Evolutionary conservation across 2,797 vertebrate genomes (phyloP).

Genomic region (Siniperca scherzeri): DNA sequence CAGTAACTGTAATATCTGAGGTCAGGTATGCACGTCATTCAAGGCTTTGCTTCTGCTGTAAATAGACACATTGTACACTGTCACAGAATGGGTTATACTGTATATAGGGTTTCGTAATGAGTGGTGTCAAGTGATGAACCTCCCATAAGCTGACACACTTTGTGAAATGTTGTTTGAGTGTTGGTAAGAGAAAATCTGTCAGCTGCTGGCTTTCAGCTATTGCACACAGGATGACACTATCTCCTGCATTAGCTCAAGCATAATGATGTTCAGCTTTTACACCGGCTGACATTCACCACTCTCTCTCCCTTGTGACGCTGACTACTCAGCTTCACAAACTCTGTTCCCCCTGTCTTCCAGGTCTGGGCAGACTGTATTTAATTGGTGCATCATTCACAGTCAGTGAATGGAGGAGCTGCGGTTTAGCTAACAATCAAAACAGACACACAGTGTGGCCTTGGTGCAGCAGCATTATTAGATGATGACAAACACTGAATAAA

Average conservation of each 20-base stretch:
- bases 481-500: not conserved
- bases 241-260: not conserved
- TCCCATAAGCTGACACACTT: not conserved
- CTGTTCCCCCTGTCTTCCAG: not conserved
- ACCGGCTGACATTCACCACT: not conserved
- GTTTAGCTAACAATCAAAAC: constrained; percentile 3
- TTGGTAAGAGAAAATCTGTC: not conserved
- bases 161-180: not conserved
- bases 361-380: constrained; percentile 1
- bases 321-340: constrained; percentile 24
- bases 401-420: not conserved
- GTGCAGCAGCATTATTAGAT: not conserved
- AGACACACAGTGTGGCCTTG: not conserved
- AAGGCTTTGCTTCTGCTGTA: no score
- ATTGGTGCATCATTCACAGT: constrained; percentile 28
- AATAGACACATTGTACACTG: not conserved
- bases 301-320: not conserved
- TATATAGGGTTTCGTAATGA: not conserved
- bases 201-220: not conserved
- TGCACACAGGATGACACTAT: not conserved
- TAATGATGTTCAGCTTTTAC: not conserved
- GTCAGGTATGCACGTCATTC: not conserved
- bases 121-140: not conserved
- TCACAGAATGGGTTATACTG: not conserved
- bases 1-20: not conserved